Percentiles rank a stretch among this genome's conserved stretches.
Evolutionary conservation across 2,888 invertebrate species (phyloP).

Genomic region (Theretra japonica): DNA sequence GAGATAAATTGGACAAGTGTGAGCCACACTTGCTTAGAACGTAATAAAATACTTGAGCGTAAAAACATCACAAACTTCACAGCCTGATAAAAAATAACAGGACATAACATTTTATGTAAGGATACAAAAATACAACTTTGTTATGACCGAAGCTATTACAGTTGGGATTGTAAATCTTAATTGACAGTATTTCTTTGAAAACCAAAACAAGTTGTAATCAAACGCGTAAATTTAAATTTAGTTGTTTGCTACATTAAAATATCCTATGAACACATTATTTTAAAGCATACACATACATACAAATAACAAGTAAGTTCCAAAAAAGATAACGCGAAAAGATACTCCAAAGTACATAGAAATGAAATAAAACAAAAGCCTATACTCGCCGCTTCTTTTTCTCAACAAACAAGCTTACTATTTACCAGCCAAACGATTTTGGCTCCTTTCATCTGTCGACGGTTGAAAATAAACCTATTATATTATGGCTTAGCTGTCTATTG

Average conservation of each 20-base stretch:
- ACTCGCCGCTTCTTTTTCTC: background rate
- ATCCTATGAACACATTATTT: too few species aligned
- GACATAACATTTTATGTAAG: background rate
- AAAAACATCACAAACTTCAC: background rate
- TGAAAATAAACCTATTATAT: background rate
- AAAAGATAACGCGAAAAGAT: too few species aligned
- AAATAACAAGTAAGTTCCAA: too few species aligned
- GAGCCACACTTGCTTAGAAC: background rate
- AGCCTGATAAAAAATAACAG: constrained; percentile 9
- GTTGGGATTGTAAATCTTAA: background rate
- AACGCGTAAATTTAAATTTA: too few species aligned
- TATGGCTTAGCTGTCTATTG: constrained; percentile 3
- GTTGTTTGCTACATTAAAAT: too few species aligned
- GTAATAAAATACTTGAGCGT: background rate
- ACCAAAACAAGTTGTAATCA: too few species aligned
- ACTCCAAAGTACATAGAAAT: too few species aligned
- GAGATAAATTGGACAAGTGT: constrained; percentile 13
- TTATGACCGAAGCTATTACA: background rate
- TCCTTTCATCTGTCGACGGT: background rate
- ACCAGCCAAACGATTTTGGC: background rate
- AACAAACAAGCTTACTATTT: background rate
- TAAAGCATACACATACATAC: too few species aligned
- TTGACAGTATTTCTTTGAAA: background rate
- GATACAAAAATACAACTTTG: constrained; percentile 1
- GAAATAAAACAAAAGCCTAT: background rate